Percentiles rank a stretch among this genome's conserved stretches.
Evolutionary conservation across 2,113 vertebrate genomes (phyloP).

Genomic region (Rhodinocichla rosea): DNA sequence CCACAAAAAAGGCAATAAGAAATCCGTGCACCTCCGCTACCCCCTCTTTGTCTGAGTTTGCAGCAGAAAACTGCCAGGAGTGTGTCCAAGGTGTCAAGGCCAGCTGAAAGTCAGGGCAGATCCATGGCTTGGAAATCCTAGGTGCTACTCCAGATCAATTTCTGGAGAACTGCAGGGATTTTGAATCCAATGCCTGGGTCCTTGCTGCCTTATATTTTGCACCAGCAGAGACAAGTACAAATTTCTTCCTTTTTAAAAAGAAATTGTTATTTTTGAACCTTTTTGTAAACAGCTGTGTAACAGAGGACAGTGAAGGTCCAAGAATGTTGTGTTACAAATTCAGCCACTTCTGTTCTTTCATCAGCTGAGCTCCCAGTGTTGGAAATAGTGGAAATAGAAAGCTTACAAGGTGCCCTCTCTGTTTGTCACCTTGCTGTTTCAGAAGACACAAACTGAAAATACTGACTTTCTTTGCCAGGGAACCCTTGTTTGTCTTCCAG

Average conservation of each 20-base stretch:
- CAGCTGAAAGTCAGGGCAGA: background rate
- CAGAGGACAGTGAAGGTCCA: background rate
- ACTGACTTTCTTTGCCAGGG: background rate
- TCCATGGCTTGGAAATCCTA: background rate
- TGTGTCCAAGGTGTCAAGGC: fast-evolving
- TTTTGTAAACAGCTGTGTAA: background rate
- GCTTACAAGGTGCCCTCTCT: background rate
- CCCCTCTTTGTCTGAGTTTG: background rate
- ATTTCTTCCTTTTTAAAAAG: background rate
- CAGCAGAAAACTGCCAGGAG: background rate
- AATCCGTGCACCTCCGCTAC: fast-evolving
- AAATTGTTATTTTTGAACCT: background rate
- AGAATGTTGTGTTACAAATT: background rate
- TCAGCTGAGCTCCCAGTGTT: background rate
- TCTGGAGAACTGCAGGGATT: background rate
- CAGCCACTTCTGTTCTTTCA: background rate
- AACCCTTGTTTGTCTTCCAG: background rate
- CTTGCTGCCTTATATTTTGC: background rate
- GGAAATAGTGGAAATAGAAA: background rate
- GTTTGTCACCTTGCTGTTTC: background rate
- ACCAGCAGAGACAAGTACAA: background rate
- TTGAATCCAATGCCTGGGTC: background rate
- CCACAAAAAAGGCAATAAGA: background rate
- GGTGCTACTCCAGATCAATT: background rate
- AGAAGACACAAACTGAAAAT: background rate